Evolutionary conservation across 2,797 vertebrate genomes (phyloP), one percentile per base, ranked within the genome.

Genomic region (Anguilla obscura): DNA sequence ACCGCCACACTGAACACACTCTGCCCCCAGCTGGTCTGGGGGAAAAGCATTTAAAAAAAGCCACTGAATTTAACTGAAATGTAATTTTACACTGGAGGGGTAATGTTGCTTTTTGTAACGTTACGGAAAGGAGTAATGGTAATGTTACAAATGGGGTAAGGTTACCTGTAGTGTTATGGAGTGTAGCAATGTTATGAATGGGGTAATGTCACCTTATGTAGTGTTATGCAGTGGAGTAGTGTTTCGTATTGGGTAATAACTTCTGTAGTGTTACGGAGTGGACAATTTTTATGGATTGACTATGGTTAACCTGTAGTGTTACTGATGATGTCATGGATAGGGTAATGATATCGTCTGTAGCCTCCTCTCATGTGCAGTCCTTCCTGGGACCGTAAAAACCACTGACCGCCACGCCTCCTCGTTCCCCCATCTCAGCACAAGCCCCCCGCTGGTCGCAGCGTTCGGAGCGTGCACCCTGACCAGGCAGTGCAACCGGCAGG

Each of bases 401-500:
- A 18, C 36, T 80, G 16, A 66, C n/a, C 1, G 24, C 16, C 16
- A 27, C 33, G 21, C 71, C 52, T 80, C 79, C 48, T 24, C 12
- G 58, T 27, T 69, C 86, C 87, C 54, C 52, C 58, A 54, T 87
- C 90, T 0, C 89, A 99, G 98, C 89, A 91, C 97, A 91, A 99
- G 96, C 90, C 98, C 98, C 0, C 96, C 98, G 0, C 90, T 99
- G 48, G 95, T 99, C 86, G 98, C 98, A 27, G 98, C 98, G 0
- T 97, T 97, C 30, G 98, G 98, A 1, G 98, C 98, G 3, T 97
- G 98, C 74, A 93, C 96, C 0, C 97, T 99, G 0, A 99, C 98
- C 0, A 95, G 98, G 89, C 97, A 99, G 91, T 98, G 97, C 89
- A 98, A 97, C 96, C 96, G 91, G 88, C 98, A 98, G 92, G 99